Conservation (phyloP, 1,140 invertebrate genomes). For the Manduca sexta region DNA sequence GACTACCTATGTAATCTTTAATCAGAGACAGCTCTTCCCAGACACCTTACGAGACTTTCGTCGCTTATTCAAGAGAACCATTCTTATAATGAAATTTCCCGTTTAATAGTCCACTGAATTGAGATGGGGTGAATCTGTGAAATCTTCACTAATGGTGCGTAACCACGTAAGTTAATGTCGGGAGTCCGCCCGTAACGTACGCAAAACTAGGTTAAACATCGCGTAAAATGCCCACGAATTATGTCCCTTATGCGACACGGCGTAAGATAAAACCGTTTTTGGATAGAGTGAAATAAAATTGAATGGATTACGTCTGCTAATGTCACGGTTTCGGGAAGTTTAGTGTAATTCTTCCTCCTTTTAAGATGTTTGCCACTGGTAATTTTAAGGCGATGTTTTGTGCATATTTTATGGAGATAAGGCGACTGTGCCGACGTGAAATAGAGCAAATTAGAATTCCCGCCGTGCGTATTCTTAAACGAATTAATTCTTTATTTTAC, state of each 20-base stretch:
- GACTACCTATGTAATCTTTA: constrained; percentile 29
- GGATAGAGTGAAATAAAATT: constrained; percentile 17
- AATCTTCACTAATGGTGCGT: constrained; percentile 49
- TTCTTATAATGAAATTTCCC: constrained; percentile 56
- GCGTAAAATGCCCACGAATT: constrained; percentile 15
- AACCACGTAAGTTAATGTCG: constrained; percentile 48
- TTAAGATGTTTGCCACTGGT: background rate
- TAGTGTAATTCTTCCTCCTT: constrained; percentile 3
- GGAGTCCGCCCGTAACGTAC: constrained; percentile 17
- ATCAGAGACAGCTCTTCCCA: constrained; percentile 24
- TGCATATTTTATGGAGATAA: too few relatives aligned
- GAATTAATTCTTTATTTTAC: too few relatives aligned
- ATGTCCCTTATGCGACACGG: constrained; percentile 1
- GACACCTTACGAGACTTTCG: constrained; percentile 26
- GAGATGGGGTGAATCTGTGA: constrained; percentile 49
- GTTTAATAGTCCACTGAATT: constrained; percentile 48
- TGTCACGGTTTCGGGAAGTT: constrained; percentile 10
- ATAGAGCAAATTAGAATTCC: too few relatives aligned
- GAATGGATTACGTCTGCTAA: constrained; percentile 17
- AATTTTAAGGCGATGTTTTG: too few relatives aligned
- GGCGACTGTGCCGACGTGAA: too few relatives aligned
- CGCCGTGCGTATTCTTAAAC: too few relatives aligned
- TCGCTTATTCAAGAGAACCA: constrained; percentile 43
- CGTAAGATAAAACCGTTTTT: constrained; percentile 8
- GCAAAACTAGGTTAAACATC: constrained; percentile 16